phyloP scores from a whole-genome alignment of 1,140 invertebrate genomes.

The Cheumatopsyche charites region DNA sequence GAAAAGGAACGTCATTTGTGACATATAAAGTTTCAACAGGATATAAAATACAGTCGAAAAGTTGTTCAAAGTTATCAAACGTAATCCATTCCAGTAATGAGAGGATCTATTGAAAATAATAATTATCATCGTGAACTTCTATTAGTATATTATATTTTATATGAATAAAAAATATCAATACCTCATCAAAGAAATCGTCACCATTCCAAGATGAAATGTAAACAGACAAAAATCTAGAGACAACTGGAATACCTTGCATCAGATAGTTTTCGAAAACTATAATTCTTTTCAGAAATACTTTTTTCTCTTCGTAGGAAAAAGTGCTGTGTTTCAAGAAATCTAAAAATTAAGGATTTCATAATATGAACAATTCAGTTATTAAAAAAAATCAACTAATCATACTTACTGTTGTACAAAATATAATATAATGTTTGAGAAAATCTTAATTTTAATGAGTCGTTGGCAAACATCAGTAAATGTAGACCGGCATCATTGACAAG shows the following conservation, averaged over 20 bases:
- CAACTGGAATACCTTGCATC: conserved; percentile 55
- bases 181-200: conserved; percentile 56
- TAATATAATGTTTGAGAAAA: conserved; percentile 44
- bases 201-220: conserved; percentile 58
- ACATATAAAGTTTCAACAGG: conserved; percentile 47
- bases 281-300: conserved; percentile 53
- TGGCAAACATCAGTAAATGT: conserved; percentile 39
- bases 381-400: neutral
- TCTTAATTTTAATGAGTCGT: conserved; percentile 31
- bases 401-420: conserved; percentile 42
- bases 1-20: conserved; percentile 40
- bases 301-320: conserved; percentile 51
- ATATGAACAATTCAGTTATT: too few relatives aligned
- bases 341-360: conserved; percentile 23
- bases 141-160: neutral
- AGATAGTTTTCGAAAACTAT: conserved; percentile 52
- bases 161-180: conserved; percentile 40
- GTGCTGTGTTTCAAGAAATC: conserved; percentile 39
- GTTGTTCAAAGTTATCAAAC: conserved; percentile 51
- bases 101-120: conserved; percentile 52
- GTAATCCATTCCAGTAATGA: conserved; percentile 56
- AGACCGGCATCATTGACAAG: conserved; percentile 46
- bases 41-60: conserved; percentile 51
- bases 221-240: conserved; percentile 56
- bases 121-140: too few relatives aligned